Base-by-base conservation (phyloP, 2,888 invertebrate genomes). In the Nomada flava region DNA sequence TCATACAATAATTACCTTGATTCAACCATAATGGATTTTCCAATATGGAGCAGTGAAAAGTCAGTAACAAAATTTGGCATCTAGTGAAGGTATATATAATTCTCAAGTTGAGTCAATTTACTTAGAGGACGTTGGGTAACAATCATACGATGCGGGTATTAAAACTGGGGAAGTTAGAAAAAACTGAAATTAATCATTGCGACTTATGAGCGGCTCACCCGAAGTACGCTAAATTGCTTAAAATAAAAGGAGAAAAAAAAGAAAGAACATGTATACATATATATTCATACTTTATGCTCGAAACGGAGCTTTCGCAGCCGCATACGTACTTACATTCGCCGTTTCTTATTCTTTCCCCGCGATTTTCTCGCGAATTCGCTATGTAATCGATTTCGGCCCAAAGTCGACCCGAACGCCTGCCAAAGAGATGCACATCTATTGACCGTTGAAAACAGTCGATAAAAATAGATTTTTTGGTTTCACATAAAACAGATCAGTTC, bases 371-470 rank as follows among this genome's bases (percentile, higher is more conserved):
- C 13, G 36, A 15, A 71, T 82, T 68, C n/a, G 20, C 62, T 44
- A 36, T 63, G 15, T 59, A n/a, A 50, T 57, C 11, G 13, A 18
- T 4, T 55, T 15, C 15, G 57, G n/a, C 47, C 72, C 75, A 76
- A 70, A 70, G 72, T 64, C 60, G 36, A 65, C 62, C 20, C 50
- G 77, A 69, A n/a, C 26, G 36, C 26, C 79, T 68, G 78, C 69
- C 70, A 47, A 26, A 71, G 62, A 71, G 59, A 68, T 75, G 15
- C 36, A 86, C 50, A 76, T 84, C 76, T 55, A 67, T 74, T 64
- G 53, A 65, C 78, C 59, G 50, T 62, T 65, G 65, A 18, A 36
- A 60, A 76, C 55, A 70, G 64, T 60, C 59, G 70, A 68, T 29
- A 23, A 62, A 70, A 53, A 68, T 26, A 50, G 76, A 68, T 78